Percentiles rank a stretch among this genome's conserved stretches.
Conservation (phyloP, 2,888 invertebrate genomes). For the Stramonita haemastoma region DNA sequence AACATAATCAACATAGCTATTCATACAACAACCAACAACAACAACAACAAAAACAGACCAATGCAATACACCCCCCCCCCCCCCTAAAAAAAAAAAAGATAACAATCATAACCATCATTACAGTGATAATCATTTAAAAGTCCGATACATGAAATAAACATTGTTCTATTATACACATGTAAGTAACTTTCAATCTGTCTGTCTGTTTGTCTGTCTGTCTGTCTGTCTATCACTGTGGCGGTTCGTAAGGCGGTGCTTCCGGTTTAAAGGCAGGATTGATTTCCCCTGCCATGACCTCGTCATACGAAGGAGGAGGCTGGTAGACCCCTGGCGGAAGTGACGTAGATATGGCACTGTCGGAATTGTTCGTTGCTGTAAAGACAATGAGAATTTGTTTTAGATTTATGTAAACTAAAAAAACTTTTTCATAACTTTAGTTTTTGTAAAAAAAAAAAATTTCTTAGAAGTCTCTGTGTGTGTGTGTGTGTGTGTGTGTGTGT, state of each 20-base stretch:
- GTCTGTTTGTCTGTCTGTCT: too few relatives aligned
- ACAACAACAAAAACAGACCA: background rate
- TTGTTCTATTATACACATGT: too few relatives aligned
- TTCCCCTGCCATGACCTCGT: constrained; percentile 48
- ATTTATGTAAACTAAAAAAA: too few relatives aligned
- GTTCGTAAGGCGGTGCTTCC: background rate
- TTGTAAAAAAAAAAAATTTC: too few relatives aligned
- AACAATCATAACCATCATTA: background rate
- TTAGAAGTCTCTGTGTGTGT: too few relatives aligned
- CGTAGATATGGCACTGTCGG: background rate
- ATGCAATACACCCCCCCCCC: background rate
- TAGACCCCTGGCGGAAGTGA: constrained; percentile 36
- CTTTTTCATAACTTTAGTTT: too few relatives aligned
- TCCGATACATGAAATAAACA: too few relatives aligned
- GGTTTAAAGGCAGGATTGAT: constrained; percentile 44
- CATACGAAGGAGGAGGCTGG: constrained; percentile 48
- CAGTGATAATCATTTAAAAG: background rate
- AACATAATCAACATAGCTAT: too few relatives aligned
- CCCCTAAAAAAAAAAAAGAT: background rate
- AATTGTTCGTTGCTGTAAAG: background rate
- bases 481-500: too few relatives aligned
- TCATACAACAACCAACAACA: background rate
- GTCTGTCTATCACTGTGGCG: background rate
- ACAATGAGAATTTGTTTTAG: background rate
- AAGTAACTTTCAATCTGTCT: too few relatives aligned